Evolutionary conservation across 2,797 vertebrate species (phyloP).

Genomic region (Scomberomorus guttatus): DNA sequence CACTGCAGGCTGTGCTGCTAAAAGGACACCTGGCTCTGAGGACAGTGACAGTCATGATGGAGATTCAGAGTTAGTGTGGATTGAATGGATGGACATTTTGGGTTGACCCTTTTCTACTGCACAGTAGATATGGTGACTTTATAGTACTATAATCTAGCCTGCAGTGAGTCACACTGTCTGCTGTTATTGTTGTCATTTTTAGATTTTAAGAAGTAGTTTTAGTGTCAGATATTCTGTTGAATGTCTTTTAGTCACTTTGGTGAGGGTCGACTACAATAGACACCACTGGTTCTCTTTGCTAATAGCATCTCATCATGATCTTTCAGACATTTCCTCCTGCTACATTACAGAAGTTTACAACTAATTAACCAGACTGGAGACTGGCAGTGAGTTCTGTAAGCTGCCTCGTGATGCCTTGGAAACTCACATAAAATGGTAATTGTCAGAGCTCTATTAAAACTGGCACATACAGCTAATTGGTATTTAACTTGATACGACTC

Average conservation of each 20-base stretch:
- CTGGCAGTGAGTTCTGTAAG: slow-evolving; percentile 16
- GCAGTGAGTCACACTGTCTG: neutral
- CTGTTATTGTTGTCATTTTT: no score
- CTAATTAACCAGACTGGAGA: slow-evolving; percentile 5
- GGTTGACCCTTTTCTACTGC: neutral
- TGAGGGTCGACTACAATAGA: neutral
- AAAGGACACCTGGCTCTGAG: no score
- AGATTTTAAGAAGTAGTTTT: no score
- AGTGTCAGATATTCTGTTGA: neutral
- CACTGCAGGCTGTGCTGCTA: no score
- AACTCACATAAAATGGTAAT: slow-evolving; percentile 28
- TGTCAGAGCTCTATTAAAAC: slow-evolving; percentile 42
- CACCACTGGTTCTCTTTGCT: neutral
- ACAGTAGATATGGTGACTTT: no score
- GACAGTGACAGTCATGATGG: no score
- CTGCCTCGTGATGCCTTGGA: slow-evolving; percentile 23
- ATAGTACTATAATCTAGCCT: no score
- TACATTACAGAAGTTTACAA: slow-evolving; percentile 5
- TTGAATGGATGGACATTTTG: no score
- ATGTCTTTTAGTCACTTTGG: neutral
- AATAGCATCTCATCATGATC: neutral
- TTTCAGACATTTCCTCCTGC: neutral
- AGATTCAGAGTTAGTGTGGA: neutral
- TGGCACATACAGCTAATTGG: slow-evolving; percentile 44
- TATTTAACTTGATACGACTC: slow-evolving; percentile 48